Conservation (phyloP, 2,113 vertebrate genomes). For the Rhabdornis inornatus region DNA sequence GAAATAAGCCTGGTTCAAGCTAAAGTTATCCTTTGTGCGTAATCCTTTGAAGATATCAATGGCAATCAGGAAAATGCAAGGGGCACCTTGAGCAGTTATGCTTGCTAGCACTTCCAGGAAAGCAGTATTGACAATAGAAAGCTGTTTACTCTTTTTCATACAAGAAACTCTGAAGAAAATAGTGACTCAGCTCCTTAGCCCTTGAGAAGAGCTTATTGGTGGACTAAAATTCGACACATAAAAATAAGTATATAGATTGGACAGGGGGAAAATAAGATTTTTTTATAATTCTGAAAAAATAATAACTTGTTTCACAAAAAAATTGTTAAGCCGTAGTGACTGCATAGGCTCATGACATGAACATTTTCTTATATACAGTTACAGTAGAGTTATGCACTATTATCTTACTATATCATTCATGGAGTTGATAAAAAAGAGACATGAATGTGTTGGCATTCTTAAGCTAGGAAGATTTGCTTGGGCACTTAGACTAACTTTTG, state of each 20-base stretch:
- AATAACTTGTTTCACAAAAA: not conserved
- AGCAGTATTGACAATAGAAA: not conserved
- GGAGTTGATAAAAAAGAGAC: not conserved
- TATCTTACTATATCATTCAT: not conserved
- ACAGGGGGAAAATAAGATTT: not conserved
- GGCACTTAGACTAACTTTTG: not conserved
- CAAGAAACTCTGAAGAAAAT: not conserved
- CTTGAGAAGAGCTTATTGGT: not conserved
- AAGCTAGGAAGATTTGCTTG: too few relatives aligned
- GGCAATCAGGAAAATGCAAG: not conserved
- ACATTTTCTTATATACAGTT: not conserved
- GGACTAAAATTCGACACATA: slow-evolving; percentile 7
- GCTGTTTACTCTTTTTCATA: not conserved
- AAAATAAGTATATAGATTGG: slow-evolving; percentile 1
- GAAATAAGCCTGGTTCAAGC: not conserved
- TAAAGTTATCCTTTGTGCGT: not conserved
- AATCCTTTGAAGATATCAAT: not conserved
- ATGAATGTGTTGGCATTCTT: rapidly evolving
- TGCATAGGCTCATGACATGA: not conserved
- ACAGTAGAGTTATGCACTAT: not conserved
- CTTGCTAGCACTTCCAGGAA: not conserved
- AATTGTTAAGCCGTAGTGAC: not conserved
- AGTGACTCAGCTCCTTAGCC: not conserved
- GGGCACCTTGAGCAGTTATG: not conserved
- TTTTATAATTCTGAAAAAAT: not conserved